Conservation (phyloP, 2,113 vertebrate species). For the Vulpes vulpes region DNA sequence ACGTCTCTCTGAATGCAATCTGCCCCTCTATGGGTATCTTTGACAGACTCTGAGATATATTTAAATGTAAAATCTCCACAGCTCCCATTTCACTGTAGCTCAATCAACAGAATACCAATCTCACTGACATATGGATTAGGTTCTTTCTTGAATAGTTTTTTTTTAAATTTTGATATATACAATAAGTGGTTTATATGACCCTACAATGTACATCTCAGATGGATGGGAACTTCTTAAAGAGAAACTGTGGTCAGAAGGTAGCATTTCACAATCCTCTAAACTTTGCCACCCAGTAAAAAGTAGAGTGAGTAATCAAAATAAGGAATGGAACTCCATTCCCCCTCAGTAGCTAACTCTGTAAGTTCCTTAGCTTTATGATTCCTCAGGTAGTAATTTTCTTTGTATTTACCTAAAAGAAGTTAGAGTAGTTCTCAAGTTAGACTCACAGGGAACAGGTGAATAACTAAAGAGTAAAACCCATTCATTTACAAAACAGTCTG, state of each 20-base stretch:
- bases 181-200: not conserved
- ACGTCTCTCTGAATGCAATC: not conserved
- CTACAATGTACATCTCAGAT: not conserved
- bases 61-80: slow-evolving; percentile 66
- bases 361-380: slow-evolving; percentile 27
- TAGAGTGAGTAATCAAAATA: not conserved
- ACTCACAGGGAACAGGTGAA: not conserved
- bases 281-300: not conserved
- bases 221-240: not conserved
- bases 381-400: not conserved
- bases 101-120: slow-evolving; percentile 45
- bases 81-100: not conserved
- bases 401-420: slow-evolving; percentile 34
- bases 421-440: not conserved
- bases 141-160: not conserved
- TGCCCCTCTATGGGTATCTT: not conserved
- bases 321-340: not conserved
- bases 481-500: slow-evolving; percentile 43
- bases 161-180: slow-evolving; percentile 21
- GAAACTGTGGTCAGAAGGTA: not conserved
- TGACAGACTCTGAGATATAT: slow-evolving; percentile 1
- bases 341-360: not conserved
- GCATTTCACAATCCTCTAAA: not conserved
- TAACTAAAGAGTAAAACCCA: not conserved
- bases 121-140: not conserved